phyloP scores from a whole-genome alignment of 1,140 invertebrate genomes.

The Zaprionus capensis region DNA sequence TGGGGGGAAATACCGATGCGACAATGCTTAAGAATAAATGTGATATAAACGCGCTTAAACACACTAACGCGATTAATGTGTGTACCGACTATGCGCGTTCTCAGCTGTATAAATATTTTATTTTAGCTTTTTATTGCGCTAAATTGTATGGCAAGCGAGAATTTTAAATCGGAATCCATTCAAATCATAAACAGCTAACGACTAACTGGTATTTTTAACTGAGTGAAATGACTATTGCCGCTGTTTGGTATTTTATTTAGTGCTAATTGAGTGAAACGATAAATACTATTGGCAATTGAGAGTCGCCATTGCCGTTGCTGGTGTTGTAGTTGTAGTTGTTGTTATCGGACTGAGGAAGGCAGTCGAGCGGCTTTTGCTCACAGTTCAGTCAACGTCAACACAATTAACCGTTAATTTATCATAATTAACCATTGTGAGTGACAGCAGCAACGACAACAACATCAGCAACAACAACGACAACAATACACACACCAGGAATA shows the following conservation, averaged over 20 bases:
- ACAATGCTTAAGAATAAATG: conserved; percentile 17
- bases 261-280: conserved; percentile 35
- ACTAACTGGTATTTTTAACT: conserved; percentile 9
- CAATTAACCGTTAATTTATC: conserved; percentile 81
- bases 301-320: conserved; percentile 21
- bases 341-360: not conserved
- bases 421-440: conserved; percentile 79
- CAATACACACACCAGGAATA: conserved; percentile 29
- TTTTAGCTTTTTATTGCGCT: conserved; percentile 58
- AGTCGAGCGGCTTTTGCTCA: conserved; percentile 32
- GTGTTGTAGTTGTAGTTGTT: conserved; percentile 8
- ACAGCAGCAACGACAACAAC: conserved; percentile 35
- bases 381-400: conserved; percentile 76
- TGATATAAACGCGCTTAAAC: conserved; percentile 23
- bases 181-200: not conserved
- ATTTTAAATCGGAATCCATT: conserved; percentile 54
- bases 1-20: conserved; percentile 28
- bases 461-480: conserved; percentile 39
- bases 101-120: conserved; percentile 75
- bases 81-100: not conserved
- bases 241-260: conserved; percentile 10
- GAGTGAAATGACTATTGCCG: not conserved
- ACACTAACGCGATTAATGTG: conserved; percentile 26
- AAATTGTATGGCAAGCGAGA: conserved; percentile 41
- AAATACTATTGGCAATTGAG: conserved; percentile 48